Conservation (phyloP, 2,888 invertebrate genomes). For the Beris morrisii region DNA sequence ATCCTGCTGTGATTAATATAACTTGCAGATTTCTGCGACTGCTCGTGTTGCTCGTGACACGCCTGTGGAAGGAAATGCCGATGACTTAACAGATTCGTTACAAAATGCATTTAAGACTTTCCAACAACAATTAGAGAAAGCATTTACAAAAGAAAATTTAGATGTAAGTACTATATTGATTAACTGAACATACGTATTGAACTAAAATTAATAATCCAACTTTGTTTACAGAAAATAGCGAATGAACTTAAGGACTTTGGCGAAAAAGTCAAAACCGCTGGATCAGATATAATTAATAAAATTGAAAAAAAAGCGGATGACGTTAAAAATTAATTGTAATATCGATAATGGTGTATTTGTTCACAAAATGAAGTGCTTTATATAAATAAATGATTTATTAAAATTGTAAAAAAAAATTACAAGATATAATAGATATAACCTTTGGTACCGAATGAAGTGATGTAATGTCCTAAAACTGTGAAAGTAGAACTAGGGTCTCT, state of each 20-base stretch:
- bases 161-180: slow-evolving; percentile 14
- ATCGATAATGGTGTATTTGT: too few species aligned
- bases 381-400: too few species aligned
- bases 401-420: too few species aligned
- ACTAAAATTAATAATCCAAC: not conserved
- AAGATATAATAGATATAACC: too few species aligned
- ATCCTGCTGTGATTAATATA: too few species aligned
- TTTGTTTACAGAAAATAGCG: slow-evolving; percentile 5
- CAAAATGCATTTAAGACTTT: slow-evolving; percentile 5
- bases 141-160: slow-evolving; percentile 15
- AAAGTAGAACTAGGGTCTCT: too few species aligned
- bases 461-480: too few species aligned
- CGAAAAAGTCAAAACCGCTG: slow-evolving; percentile 7
- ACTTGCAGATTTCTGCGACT: not conserved
- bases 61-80: slow-evolving; percentile 5
- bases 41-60: slow-evolving; percentile 1
- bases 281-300: slow-evolving; percentile 2
- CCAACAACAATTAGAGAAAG: slow-evolving; percentile 6
- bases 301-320: slow-evolving; percentile 15
- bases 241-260: slow-evolving; percentile 19
- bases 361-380: too few species aligned
- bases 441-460: too few species aligned
- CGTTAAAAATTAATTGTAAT: slow-evolving; percentile 10
- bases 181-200: not conserved
- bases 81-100: not conserved